Conservation (phyloP, 2,888 invertebrate species). For the Polyploca ridens region DNA sequence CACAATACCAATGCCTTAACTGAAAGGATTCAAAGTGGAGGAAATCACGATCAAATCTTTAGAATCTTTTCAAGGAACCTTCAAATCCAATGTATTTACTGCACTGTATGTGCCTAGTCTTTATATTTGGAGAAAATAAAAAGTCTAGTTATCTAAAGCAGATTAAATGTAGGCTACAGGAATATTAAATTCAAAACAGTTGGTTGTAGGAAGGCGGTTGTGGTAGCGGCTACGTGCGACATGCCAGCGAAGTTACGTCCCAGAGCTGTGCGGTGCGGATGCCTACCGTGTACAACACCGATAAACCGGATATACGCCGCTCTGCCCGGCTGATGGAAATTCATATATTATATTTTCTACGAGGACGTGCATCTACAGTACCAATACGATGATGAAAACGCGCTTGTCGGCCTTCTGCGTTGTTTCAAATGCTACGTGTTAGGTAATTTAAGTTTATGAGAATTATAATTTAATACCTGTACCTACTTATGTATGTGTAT, state of each 20-base stretch:
- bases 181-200: conserved; percentile 8
- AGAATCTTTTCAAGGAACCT: background rate
- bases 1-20: too few species aligned
- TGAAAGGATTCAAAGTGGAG: too few species aligned
- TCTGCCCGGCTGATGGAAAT: conserved; percentile 2
- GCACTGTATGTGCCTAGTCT: background rate
- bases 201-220: conserved; percentile 4
- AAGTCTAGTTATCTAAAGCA: background rate
- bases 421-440: too few species aligned
- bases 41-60: too few species aligned
- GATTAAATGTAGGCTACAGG: background rate
- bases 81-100: background rate
- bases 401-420: background rate
- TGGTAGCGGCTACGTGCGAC: background rate
- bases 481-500: too few species aligned
- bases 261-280: background rate
- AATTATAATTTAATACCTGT: too few species aligned
- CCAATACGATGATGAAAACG: background rate
- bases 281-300: conserved; percentile 1
- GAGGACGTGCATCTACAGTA: background rate
- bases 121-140: too few species aligned
- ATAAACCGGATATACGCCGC: conserved; percentile 8
- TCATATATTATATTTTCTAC: background rate
- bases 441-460: too few species aligned
- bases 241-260: background rate